A percentile compares a stretch with the other conserved stretches of the same genome.
phyloP scores from a whole-genome alignment of 2,888 invertebrate species.

The Strigamia crassipes region DNA sequence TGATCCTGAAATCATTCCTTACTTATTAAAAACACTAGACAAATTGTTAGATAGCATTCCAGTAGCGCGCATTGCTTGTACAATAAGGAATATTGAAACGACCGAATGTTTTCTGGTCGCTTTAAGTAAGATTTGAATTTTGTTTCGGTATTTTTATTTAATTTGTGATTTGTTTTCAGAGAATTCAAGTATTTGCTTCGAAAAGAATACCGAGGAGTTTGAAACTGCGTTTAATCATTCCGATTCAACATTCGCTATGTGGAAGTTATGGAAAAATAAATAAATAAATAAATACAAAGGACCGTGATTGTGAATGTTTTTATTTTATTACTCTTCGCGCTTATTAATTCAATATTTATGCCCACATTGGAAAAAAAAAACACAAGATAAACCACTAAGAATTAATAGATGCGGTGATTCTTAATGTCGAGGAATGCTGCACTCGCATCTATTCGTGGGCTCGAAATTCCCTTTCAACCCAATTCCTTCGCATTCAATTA shows the following conservation, averaged over 20 bases:
- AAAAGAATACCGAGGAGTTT: neutral
- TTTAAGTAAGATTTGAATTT: neutral
- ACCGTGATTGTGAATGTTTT: too few relatives aligned
- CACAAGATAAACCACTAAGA: too few relatives aligned
- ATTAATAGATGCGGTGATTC: too few relatives aligned
- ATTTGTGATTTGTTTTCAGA: neutral
- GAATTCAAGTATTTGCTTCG: neutral
- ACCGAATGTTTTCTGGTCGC: neutral
- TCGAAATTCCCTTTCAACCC: conserved; percentile 24
- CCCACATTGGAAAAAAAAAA: too few relatives aligned
- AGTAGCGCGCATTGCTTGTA: neutral
- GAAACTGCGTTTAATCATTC: neutral
- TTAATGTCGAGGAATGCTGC: too few relatives aligned
- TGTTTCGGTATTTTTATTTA: neutral
- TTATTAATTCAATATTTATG: too few relatives aligned
- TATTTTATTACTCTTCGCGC: too few relatives aligned
- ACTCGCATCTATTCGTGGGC: neutral
- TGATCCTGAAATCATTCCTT: neutral
- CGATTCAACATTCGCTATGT: neutral
- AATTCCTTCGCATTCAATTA: conserved; percentile 44
- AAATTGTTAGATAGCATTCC: neutral
- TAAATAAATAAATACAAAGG: too few relatives aligned
- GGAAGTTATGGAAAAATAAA: neutral
- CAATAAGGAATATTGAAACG: neutral
- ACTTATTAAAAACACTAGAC: neutral